Evolutionary conservation across 1,140 invertebrate genomes (phyloP).

Genomic region (Amyelois transitella): DNA sequence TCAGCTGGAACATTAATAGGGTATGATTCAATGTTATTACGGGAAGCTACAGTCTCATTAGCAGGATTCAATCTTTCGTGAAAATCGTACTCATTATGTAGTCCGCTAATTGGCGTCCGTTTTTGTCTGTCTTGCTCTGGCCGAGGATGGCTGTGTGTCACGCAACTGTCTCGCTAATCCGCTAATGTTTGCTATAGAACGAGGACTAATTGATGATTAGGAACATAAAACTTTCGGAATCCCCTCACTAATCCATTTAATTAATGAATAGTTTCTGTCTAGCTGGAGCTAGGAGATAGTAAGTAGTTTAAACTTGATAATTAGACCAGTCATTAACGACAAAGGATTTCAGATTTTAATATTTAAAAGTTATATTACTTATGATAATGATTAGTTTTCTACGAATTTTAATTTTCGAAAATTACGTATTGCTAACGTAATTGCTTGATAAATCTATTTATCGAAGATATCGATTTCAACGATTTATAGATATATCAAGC

Average conservation of each 20-base stretch:
- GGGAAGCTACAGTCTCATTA: constrained; percentile 24
- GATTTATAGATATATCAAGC: neutral
- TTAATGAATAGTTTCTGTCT: neutral
- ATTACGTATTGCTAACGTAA: too few relatives aligned
- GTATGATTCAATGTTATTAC: constrained; percentile 22
- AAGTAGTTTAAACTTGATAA: neutral
- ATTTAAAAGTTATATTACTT: too few relatives aligned
- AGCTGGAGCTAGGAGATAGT: neutral
- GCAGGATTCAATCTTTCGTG: constrained; percentile 34
- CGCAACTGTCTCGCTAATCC: neutral
- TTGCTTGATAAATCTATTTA: neutral
- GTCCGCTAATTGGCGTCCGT: constrained; percentile 49
- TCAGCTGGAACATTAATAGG: constrained; percentile 17
- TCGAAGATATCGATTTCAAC: neutral
- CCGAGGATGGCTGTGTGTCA: neutral
- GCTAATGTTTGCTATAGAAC: neutral
- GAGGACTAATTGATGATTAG: neutral
- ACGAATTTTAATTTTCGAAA: too few relatives aligned
- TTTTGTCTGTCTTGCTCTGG: constrained; percentile 14
- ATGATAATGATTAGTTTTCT: too few relatives aligned
- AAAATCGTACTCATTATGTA: constrained; percentile 33
- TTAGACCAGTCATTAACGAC: neutral
- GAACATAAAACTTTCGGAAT: neutral
- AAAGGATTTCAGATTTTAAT: too few relatives aligned
- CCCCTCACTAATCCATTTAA: neutral